Evolutionary conservation across 2,113 vertebrate genomes (phyloP), one percentile per base, ranked within the genome.

Genomic region (Thomomys bottae): DNA sequence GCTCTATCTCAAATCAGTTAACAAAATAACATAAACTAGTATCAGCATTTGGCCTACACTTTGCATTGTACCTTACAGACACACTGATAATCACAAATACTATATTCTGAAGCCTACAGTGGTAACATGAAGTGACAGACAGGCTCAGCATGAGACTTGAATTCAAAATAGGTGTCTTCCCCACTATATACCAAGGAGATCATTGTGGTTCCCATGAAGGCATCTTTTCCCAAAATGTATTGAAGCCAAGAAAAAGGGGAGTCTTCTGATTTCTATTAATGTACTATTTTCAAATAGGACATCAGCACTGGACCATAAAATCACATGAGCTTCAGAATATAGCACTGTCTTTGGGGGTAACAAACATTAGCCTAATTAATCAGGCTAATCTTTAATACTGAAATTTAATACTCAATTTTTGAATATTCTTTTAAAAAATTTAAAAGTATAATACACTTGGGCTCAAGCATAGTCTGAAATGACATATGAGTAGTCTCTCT

Each of bases 391-490:
- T 49, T 49, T 49, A 49, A 49, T 49, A 12, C 14, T 49, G 14
- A 49, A 49, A 49, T 11, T 49, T 49, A 49, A 49, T 49, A 49
- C 45, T 49, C 45, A 49, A 49, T 49, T 49, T 12, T 49, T 54
- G 17, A 54, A 54, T 54, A 17, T 54, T 54, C 49, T 54, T 45
- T 45, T 54, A 54, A 54, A 54, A 54, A 54, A 54, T 54, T 30
- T 73, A 92, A 82, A 91, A 38, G 68, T 34, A 30, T 49, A 82
- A 1, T n/a, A 45, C 4, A 77, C 45, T 88, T 72, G 5, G 87
- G 59, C 42, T 93, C 59, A 84, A 81, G 76, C 63, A 75, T 1
- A 11, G 70, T 75, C 54, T 86, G 64, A 91, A 84, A 91, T 59
- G 3, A 70, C 68, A 38, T 5, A 68, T 1, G 73, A 18, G 4